Evolutionary conservation across 2,888 invertebrate species (phyloP).

Genomic region (Meteorus cinctellus): DNA sequence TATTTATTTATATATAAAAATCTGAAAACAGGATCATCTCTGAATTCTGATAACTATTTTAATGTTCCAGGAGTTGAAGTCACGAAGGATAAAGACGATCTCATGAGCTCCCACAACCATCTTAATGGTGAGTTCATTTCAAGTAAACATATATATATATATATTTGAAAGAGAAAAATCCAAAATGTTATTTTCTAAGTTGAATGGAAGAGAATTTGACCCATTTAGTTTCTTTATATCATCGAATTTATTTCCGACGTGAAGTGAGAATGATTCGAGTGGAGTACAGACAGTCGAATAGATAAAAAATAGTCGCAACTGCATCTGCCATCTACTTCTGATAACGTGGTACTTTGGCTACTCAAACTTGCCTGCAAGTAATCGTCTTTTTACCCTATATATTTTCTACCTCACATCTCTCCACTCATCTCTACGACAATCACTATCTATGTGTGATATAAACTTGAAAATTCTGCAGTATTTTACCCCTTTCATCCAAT

Average conservation of each 20-base stretch:
- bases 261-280: not conserved
- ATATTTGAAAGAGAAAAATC: not conserved
- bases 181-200: not conserved
- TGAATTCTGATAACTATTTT: no score
- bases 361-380: conserved; percentile 49
- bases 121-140: no score
- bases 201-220: not conserved
- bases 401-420: conserved; percentile 35
- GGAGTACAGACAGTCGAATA: not conserved
- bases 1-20: no score
- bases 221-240: not conserved
- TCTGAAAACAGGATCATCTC: no score
- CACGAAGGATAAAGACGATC: no score
- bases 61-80: no score
- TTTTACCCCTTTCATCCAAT: conserved; percentile 28
- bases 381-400: conserved; percentile 48
- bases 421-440: conserved; percentile 14
- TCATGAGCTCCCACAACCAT: no score
- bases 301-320: conserved; percentile 38
- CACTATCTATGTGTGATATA: conserved; percentile 25
- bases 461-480: conserved; percentile 21
- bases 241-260: not conserved
- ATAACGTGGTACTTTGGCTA: conserved; percentile 20
- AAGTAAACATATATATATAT: no score
- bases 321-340: conserved; percentile 40